A percentile compares a stretch with the other conserved stretches of the same genome.
Conservation (phyloP, 2,113 vertebrate species). For the Tamias sibiricus region DNA sequence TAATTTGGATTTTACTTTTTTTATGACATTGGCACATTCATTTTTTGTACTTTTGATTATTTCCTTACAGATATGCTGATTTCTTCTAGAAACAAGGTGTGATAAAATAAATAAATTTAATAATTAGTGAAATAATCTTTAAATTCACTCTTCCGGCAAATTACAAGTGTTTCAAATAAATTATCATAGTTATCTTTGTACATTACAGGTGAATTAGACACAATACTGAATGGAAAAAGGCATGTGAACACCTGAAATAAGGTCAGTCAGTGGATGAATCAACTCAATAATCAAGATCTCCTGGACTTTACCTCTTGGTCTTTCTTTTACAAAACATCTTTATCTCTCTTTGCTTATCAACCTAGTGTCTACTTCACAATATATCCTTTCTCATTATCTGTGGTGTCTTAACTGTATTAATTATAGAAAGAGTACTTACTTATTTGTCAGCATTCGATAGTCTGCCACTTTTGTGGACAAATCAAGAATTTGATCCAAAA, state of each 20-base stretch:
- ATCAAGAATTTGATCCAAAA: conserved; percentile 93
- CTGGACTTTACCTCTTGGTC: neutral
- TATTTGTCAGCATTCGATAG: conserved; percentile 90
- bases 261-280: neutral
- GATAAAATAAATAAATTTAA: neutral
- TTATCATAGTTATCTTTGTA: neutral
- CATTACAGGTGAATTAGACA: neutral
- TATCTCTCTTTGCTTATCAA: neutral
- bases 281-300: neutral
- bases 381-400: neutral
- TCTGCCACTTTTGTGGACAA: conserved; percentile 92
- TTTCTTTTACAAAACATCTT: neutral
- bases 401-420: neutral
- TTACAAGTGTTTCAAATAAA: neutral
- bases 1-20: conserved; percentile 15
- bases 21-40: neutral
- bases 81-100: neutral
- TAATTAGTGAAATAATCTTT: neutral
- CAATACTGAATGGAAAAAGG: neutral
- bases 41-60: neutral
- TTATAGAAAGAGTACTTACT: conserved; percentile 87
- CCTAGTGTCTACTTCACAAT: neutral
- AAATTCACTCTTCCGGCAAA: neutral
- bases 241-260: neutral
- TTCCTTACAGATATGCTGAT: neutral